Percentiles rank a stretch among this genome's conserved stretches.
Conservation (phyloP, 2,888 invertebrate genomes). For the Watsonalla binaria region DNA sequence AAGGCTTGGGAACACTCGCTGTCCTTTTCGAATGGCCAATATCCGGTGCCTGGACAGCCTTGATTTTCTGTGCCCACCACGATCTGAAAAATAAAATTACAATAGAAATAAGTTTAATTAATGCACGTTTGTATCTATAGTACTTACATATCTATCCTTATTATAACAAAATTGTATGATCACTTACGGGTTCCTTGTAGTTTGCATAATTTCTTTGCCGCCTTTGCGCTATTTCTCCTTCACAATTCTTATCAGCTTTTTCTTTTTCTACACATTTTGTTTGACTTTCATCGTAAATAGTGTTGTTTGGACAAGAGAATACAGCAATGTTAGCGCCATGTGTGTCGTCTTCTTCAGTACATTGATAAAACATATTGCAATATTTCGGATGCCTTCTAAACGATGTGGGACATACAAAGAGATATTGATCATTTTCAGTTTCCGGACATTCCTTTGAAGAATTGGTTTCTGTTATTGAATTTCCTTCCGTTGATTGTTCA, state of each 20-base stretch:
- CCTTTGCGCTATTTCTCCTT: constrained; percentile 74
- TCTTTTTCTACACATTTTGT: constrained; percentile 84
- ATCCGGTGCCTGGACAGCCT: constrained; percentile 83
- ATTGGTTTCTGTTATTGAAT: constrained; percentile 27
- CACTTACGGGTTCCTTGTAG: constrained; percentile 79
- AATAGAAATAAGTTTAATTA: constrained; percentile 4
- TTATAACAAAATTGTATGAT: not conserved
- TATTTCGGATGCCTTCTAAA: constrained; percentile 90
- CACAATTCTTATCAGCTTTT: constrained; percentile 77
- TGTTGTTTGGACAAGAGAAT: constrained; percentile 87
- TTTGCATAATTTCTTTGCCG: constrained; percentile 72
- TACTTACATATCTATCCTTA: not conserved
- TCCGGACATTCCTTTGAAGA: constrained; percentile 67
- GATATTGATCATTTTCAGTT: constrained; percentile 83
- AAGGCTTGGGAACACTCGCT: constrained; percentile 85
- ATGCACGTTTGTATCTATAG: not conserved
- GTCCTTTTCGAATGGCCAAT: constrained; percentile 81
- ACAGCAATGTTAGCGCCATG: constrained; percentile 86
- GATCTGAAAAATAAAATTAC: constrained; percentile 79
- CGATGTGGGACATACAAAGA: constrained; percentile 88
- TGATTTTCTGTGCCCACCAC: constrained; percentile 72
- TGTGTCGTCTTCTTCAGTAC: constrained; percentile 81
- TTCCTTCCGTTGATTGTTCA: constrained; percentile 20
- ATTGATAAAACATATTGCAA: constrained; percentile 91
- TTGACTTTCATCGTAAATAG: constrained; percentile 85